Evolutionary conservation across 2,797 vertebrate genomes (phyloP).

Genomic region (Phylloscopus collybita): DNA sequence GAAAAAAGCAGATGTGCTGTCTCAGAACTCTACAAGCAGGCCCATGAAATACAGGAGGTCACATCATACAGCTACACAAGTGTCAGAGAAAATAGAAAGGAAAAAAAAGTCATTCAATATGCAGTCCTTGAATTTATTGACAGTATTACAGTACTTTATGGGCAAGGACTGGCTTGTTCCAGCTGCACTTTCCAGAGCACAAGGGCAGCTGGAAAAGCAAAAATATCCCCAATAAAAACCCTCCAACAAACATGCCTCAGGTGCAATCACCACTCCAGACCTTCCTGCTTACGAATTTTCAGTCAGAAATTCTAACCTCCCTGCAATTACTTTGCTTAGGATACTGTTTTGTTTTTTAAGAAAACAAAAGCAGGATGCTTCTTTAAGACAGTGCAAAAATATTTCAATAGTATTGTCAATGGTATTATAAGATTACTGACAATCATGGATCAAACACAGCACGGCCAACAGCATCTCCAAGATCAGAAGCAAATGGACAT

Average conservation of each 20-base stretch:
- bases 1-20: slow-evolving; percentile 45
- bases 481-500: not conserved
- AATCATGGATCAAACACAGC: not conserved
- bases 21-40: slow-evolving; percentile 54
- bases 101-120: slow-evolving; percentile 48
- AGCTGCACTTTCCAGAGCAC: slow-evolving; percentile 46
- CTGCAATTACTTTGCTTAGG: slow-evolving; percentile 22
- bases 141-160: slow-evolving; percentile 59
- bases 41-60: slow-evolving; percentile 48
- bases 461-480: not conserved
- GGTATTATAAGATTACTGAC: not conserved
- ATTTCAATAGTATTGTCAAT: slow-evolving; percentile 21
- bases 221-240: slow-evolving; percentile 40
- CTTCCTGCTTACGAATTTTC: not conserved
- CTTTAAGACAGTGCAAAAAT: slow-evolving; percentile 64
- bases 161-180: slow-evolving; percentile 42
- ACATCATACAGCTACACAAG: slow-evolving; percentile 60
- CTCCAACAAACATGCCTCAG: slow-evolving; percentile 11
- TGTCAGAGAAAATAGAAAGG: slow-evolving; percentile 48
- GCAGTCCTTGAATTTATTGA: slow-evolving; percentile 56
- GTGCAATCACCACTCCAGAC: not conserved
- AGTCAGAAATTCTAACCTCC: slow-evolving; percentile 31
- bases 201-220: slow-evolving; percentile 56
- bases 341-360: slow-evolving; percentile 37
- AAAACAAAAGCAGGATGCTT: slow-evolving; percentile 41